Percentiles rank a stretch among this genome's conserved stretches.
phyloP scores from a whole-genome alignment of 2,888 invertebrate genomes.

The Smittia sp. region DNA sequence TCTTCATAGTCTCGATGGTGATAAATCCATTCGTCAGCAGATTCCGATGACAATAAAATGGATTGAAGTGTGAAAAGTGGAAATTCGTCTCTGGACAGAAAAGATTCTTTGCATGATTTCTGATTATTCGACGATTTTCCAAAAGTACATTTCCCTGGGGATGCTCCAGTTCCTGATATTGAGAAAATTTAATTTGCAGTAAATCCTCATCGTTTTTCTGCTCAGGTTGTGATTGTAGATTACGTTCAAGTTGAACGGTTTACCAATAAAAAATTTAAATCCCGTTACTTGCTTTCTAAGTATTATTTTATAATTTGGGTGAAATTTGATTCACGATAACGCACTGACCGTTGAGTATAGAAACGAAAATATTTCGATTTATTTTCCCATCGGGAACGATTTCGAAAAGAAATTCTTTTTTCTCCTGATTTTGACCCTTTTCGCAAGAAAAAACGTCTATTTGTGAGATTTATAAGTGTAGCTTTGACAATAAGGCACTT shows the following conservation, averaged over 20 bases:
- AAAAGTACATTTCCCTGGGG: not conserved
- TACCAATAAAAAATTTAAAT: slow-evolving; percentile 10
- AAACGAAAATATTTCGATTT: not conserved
- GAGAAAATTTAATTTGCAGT: slow-evolving; percentile 8
- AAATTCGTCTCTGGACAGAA: slow-evolving; percentile 4
- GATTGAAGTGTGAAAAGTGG: not conserved
- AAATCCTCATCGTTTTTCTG: not conserved
- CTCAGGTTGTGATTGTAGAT: not conserved
- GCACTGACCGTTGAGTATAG: slow-evolving; percentile 8
- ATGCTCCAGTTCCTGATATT: not conserved
- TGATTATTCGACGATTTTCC: slow-evolving; percentile 18
- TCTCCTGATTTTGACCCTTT: slow-evolving; percentile 11
- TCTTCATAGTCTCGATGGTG: not conserved
- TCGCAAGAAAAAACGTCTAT: not conserved
- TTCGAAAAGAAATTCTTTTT: slow-evolving; percentile 3
- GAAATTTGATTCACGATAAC: slow-evolving; percentile 29
- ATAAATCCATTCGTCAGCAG: slow-evolving; percentile 16
- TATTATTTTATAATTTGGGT: slow-evolving; percentile 32
- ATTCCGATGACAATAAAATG: not conserved
- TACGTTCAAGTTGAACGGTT: not conserved
- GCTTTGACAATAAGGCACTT: slow-evolving; percentile 3
- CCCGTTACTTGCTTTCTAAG: slow-evolving; percentile 36
- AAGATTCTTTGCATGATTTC: slow-evolving; percentile 8
- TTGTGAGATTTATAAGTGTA: not conserved
- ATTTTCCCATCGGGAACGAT: slow-evolving; percentile 20